Conservation (phyloP, 2,888 invertebrate species). For the Boloria selene region DNA sequence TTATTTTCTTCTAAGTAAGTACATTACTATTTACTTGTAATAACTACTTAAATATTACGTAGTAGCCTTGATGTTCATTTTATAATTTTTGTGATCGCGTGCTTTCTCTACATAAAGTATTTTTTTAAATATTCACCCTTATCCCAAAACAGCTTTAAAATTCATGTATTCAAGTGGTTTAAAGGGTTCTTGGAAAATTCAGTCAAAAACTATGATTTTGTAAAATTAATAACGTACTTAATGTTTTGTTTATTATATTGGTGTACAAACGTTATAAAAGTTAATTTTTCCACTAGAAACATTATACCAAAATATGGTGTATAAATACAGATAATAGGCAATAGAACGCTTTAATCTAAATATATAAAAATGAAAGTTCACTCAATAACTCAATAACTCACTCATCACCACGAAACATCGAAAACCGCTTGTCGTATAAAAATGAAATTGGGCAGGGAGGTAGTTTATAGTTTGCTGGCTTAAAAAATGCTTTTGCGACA, state of each 20-base stretch:
- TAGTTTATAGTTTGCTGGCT: no score
- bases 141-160: constrained; percentile 15
- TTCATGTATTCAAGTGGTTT: constrained; percentile 18
- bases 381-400: no score
- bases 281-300: neutral
- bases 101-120: constrained; percentile 15
- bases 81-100: constrained; percentile 17
- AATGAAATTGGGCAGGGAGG: no score
- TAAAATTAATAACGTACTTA: neutral
- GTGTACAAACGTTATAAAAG: neutral
- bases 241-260: neutral
- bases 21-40: neutral
- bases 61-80: neutral
- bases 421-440: no score
- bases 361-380: no score
- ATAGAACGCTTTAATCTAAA: no score
- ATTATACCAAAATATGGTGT: no score
- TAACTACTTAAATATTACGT: neutral
- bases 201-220: neutral
- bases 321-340: no score
- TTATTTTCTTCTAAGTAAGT: no score
- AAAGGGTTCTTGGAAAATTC: neutral
- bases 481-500: no score
- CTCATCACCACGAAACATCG: no score
- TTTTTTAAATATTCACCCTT: constrained; percentile 17